A percentile compares a stretch with the other conserved stretches of the same genome.
Conservation (phyloP, 53 echinoderm and acorn worm genomes). For the Stichopus horrens region DNA sequence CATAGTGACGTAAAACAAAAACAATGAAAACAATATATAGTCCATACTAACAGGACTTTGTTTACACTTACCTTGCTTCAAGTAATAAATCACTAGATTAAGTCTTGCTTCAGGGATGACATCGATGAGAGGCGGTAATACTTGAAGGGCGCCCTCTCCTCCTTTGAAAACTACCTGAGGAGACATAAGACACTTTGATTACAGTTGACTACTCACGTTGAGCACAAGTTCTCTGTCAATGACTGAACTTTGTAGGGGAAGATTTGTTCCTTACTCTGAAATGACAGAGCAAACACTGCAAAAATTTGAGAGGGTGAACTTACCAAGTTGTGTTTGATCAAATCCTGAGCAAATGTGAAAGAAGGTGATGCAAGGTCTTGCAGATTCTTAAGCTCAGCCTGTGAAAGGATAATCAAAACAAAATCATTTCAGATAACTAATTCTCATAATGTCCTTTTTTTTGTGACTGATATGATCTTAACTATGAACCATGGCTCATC, state of each 20-base stretch:
- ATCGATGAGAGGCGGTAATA: conserved; percentile 94
- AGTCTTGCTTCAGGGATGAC: conserved; percentile 97
- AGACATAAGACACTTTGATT: no score
- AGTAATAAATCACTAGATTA: conserved; percentile 96
- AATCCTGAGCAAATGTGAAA: conserved; percentile 94
- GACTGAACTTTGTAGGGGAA: neutral
- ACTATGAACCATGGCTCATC: no score
- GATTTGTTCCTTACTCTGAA: neutral
- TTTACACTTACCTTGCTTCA: conserved; percentile 79
- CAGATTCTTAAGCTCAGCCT: conserved; percentile 97
- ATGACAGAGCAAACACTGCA: neutral
- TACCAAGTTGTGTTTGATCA: conserved; percentile 98
- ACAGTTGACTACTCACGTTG: no score
- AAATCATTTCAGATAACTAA: neutral
- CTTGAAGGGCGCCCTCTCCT: conserved; percentile 91
- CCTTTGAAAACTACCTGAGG: conserved; percentile 85
- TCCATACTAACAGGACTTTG: neutral
- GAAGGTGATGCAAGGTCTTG: conserved; percentile 97
- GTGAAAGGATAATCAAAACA: conserved; percentile 20
- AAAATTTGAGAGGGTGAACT: conserved; percentile 23
- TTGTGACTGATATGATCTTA: no score
- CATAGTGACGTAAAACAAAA: no score
- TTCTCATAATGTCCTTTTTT: no score
- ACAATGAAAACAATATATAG: no score
- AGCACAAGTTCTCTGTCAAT: no score